Conservation (phyloP, 1,140 invertebrate species). For the Parapsyche elsis region DNA sequence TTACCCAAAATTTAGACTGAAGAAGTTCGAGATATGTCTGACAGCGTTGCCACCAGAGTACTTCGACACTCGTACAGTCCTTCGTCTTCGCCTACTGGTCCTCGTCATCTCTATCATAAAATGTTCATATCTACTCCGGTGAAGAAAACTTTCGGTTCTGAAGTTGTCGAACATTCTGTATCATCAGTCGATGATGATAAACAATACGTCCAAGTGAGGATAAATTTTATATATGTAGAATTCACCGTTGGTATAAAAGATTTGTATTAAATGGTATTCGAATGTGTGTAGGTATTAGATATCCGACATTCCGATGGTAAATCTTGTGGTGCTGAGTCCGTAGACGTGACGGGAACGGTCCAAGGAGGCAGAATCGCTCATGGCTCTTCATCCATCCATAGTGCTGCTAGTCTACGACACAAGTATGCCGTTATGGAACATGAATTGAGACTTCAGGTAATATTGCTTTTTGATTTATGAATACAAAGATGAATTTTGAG, state of each 20-base stretch:
- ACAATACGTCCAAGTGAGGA: conserved; percentile 39
- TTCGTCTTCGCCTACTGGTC: conserved; percentile 35
- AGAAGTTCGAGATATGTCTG: conserved; percentile 8
- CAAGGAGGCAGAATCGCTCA: conserved; percentile 59
- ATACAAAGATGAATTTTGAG: neutral
- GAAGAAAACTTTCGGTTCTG: conserved; percentile 45
- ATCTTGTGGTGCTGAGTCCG: conserved; percentile 5
- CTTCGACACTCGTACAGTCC: conserved; percentile 52
- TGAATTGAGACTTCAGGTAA: conserved; percentile 65
- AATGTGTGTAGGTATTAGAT: conserved; percentile 60
- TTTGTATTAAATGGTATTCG: neutral
- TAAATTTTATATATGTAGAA: neutral
- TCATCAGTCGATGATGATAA: conserved; percentile 41
- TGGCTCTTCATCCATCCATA: conserved; percentile 43
- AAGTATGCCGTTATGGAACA: conserved; percentile 67
- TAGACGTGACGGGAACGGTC: conserved; percentile 57
- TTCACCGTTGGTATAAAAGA: too few relatives aligned
- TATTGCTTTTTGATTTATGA: neutral
- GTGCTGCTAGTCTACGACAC: conserved; percentile 60
- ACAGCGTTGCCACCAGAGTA: conserved; percentile 21
- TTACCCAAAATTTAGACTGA: conserved; percentile 34
- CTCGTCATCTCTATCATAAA: conserved; percentile 53
- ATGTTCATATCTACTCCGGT: conserved; percentile 51
- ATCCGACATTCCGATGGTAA: conserved; percentile 23
- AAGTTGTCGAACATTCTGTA: conserved; percentile 28